Evolutionary conservation across 2,113 vertebrate species (phyloP), one percentile per base, ranked within the genome.

Genomic region (Percopsis transmontana): DNA sequence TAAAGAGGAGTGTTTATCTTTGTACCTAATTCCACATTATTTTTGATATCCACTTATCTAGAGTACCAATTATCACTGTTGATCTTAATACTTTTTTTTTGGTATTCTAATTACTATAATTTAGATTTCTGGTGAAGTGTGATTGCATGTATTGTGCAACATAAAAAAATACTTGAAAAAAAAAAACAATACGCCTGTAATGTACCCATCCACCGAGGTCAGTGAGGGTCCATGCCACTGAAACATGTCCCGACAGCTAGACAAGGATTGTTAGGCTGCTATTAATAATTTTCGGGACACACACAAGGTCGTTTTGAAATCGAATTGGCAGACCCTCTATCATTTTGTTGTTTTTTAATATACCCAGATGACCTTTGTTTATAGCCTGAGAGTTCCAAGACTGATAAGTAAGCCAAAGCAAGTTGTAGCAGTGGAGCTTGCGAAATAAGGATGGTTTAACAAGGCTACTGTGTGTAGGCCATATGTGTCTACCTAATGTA

Each of bases 81-180:
- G 21, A 44, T 69, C 50, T 50, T 5, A 41, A 42, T 39, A 58
- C 18, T 48, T 44, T 12, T 71, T 14, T 44, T n/a, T n/a, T n/a
- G n/a, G 58, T n/a, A 0, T 48, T 62, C 16, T 70, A 62, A 74
- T 74, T 52, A 71, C 54, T 39, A 55, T 19, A 9, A 14, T 2
- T 16, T 21, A 45, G 42, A 66, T 23, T 48, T 58, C 19, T 20
- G 21, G 23, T 13, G 11, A 9, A 38, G 41, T 58, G 8, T 6
- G 20, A 45, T 53, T 62, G 18, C 8, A 11, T 70, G 14, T 11
- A 33, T 1, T 24, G 6, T 51, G 23, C 16, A 1, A 12, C 59
- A 71, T 41, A 62, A 81, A 56, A 70, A 72, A 69, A 10, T 63
- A 62, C 75, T 82, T 76, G 12, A 72, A n/a, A 52, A 23, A 68